A percentile compares a stretch with the other conserved stretches of the same genome.
Evolutionary conservation across 2,113 vertebrate species (phyloP).

Genomic region (Halichoeres trimaculatus): DNA sequence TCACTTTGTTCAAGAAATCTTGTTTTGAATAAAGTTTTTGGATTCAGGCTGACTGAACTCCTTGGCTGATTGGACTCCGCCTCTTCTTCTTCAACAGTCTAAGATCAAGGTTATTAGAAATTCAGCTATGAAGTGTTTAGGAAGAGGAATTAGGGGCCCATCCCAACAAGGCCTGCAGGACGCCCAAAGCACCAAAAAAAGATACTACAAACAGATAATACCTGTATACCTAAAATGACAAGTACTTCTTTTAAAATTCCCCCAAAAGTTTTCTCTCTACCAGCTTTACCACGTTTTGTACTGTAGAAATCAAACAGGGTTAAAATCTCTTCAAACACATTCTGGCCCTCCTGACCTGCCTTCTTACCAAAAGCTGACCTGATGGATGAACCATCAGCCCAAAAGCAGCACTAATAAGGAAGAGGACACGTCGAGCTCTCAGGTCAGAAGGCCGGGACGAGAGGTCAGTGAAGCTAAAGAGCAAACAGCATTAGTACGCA

Average conservation of each 20-base stretch:
- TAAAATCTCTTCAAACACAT: constrained; percentile 1
- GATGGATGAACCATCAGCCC: neutral
- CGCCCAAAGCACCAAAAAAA: no score
- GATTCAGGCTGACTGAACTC: no score
- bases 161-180: no score
- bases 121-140: no score
- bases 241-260: neutral
- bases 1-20: no score
- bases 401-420: constrained; percentile 44
- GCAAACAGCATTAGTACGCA: neutral
- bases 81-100: no score
- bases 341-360: neutral
- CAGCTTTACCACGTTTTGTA: neutral
- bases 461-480: constrained; percentile 8
- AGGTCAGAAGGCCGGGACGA: constrained; percentile 5
- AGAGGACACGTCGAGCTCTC: constrained; percentile 3
- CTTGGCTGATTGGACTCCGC: no score
- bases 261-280: neutral
- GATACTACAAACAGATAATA: no score
- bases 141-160: no score
- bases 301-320: constrained; percentile 30
- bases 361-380: constrained; percentile 25
- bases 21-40: no score
- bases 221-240: no score
- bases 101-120: no score